Percentiles rank a stretch among this genome's conserved stretches.
These are phyloP conservation scores for Bufotes viridis DNA, from an alignment of 2,797 vertebrate species.

Conservation along the genomic window DNA sequence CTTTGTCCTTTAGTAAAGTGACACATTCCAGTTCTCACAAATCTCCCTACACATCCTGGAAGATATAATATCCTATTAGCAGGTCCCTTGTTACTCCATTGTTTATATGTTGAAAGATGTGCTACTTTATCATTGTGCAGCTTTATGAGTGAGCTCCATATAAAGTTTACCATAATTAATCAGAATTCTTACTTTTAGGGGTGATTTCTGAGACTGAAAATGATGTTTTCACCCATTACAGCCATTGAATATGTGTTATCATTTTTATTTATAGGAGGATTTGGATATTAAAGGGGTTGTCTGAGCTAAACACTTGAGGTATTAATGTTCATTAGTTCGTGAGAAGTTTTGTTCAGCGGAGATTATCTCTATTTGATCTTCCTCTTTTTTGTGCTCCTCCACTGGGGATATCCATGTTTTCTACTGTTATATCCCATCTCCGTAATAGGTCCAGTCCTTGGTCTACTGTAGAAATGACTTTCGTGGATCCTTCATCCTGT, in stretches of 20 bases:
- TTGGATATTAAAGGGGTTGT: too few relatives aligned
- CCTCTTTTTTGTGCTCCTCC: too few relatives aligned
- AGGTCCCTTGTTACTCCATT: slow-evolving; percentile 13
- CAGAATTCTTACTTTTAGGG: background rate
- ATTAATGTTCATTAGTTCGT: too few relatives aligned
- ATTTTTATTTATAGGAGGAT: background rate
- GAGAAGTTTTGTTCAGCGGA: too few relatives aligned
- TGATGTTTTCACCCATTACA: background rate
- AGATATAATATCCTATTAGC: background rate
- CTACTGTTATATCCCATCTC: too few relatives aligned
- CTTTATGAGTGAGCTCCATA: background rate
- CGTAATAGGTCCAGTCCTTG: too few relatives aligned
- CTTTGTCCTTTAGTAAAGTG: background rate
- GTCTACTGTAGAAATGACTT: too few relatives aligned
- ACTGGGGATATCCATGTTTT: too few relatives aligned
- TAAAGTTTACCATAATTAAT: background rate
- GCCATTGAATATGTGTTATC: background rate
- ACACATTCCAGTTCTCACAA: slow-evolving; percentile 9
- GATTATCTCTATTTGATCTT: too few relatives aligned
- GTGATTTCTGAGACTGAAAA: background rate
- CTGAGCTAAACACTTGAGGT: too few relatives aligned
- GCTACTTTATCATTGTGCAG: background rate
- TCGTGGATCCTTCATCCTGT: too few relatives aligned
- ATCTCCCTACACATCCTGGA: background rate
- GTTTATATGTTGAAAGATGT: slow-evolving; percentile 19